Conservation (phyloP, 2,797 vertebrate genomes). For the Rhinella marina region DNA sequence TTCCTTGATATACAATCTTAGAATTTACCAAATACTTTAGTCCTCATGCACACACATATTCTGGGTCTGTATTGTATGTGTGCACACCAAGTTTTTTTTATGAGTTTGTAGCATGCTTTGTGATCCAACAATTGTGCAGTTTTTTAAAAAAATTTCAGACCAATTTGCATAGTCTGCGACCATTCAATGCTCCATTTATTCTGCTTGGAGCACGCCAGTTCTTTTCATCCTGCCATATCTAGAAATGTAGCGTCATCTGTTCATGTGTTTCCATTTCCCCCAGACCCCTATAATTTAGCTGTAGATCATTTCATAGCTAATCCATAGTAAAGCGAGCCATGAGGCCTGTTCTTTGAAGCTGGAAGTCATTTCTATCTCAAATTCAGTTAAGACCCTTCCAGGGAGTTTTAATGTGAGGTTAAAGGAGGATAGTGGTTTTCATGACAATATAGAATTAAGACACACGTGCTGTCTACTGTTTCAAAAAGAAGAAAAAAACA, state of each 20-base stretch:
- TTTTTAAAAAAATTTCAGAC: too few relatives aligned
- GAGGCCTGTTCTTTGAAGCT: conserved; percentile 66
- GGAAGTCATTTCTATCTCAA: conserved; percentile 61
- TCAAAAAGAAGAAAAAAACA: conserved; percentile 76
- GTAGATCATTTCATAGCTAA: conserved; percentile 63
- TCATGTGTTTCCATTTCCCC: conserved; percentile 31
- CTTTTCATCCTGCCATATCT: background rate
- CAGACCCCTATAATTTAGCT: conserved; percentile 64
- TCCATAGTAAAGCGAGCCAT: conserved; percentile 61
- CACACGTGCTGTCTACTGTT: conserved; percentile 94
- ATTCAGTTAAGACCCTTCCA: conserved; percentile 64
- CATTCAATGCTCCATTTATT: too few relatives aligned
- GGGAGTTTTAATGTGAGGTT: background rate
- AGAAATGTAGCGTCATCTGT: conserved; percentile 7
- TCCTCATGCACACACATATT: too few relatives aligned
- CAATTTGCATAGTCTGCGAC: background rate
- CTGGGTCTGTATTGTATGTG: too few relatives aligned
- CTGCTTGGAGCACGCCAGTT: background rate
- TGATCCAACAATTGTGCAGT: background rate
- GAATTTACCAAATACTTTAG: background rate
- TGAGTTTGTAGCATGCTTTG: background rate
- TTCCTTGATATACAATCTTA: too few relatives aligned
- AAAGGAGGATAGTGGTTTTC: conserved; percentile 50
- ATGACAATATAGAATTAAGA: conserved; percentile 75
- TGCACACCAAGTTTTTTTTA: background rate